phyloP scores from a whole-genome alignment of 2,888 invertebrate genomes.

The Archaeoteleia sp. region DNA sequence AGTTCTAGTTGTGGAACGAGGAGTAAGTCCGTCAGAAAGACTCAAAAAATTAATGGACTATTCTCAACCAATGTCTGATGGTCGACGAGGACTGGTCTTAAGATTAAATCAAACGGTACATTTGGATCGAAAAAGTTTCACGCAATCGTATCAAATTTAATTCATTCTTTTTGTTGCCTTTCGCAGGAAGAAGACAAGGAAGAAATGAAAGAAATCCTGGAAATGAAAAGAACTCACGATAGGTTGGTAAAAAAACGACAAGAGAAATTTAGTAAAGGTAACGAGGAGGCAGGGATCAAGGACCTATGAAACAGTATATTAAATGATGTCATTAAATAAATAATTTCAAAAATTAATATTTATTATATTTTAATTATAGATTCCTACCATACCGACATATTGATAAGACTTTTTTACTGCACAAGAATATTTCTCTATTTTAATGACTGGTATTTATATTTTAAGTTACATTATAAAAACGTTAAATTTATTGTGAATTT shows the following conservation, averaged over 20 bases:
- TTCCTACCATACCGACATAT: too few relatives aligned
- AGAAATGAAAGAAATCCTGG: conserved; percentile 94
- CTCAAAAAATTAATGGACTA: conserved; percentile 91
- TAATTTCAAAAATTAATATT: too few relatives aligned
- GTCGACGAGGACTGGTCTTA: conserved; percentile 88
- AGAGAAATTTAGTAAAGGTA: conserved; percentile 44
- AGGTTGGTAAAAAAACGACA: conserved; percentile 84
- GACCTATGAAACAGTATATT: too few relatives aligned
- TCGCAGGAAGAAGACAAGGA: conserved; percentile 91
- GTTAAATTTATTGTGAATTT: too few relatives aligned
- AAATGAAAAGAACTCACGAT: conserved; percentile 91
- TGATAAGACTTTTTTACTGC: too few relatives aligned
- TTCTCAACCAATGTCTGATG: conserved; percentile 95
- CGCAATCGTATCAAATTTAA: neutral
- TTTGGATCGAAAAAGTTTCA: conserved; percentile 10
- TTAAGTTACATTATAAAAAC: too few relatives aligned
- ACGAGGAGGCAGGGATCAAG: neutral
- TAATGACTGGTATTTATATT: too few relatives aligned
- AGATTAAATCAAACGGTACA: conserved; percentile 91
- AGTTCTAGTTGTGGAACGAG: conserved; percentile 96
- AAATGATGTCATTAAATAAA: too few relatives aligned
- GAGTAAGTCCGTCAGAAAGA: conserved; percentile 93
- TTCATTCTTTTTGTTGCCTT: too few relatives aligned
- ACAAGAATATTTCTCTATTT: too few relatives aligned
- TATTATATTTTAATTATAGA: too few relatives aligned